These are phyloP conservation scores for Diacarnus erythraeanus DNA, from an alignment of 37 sponge, comb jelly and placozoan species.

Conservation along the genomic window DNA sequence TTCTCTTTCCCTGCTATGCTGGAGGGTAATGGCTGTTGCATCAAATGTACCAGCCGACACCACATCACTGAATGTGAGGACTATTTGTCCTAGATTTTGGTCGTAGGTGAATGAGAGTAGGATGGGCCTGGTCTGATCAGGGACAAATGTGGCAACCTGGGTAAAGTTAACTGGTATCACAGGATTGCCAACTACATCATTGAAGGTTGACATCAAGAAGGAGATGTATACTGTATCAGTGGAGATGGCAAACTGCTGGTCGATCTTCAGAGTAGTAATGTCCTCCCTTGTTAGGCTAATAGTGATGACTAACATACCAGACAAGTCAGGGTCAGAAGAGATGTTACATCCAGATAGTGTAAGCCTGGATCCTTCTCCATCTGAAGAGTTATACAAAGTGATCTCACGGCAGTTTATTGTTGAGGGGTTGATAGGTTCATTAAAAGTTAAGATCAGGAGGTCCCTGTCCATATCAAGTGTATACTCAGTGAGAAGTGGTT, in stretches of 20 bases:
- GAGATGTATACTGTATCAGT: constrained; percentile 57
- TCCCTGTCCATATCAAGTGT: constrained; percentile 81
- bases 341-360: constrained; percentile 66
- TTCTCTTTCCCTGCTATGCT: constrained; percentile 46
- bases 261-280: constrained; percentile 59
- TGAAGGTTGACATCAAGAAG: constrained; percentile 45
- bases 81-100: constrained; percentile 65
- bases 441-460: constrained; percentile 73
- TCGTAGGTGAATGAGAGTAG: constrained; percentile 75
- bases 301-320: constrained; percentile 50
- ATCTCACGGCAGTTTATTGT: constrained; percentile 63
- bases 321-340: not conserved
- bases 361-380: constrained; percentile 8
- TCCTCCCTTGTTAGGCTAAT: constrained; percentile 57
- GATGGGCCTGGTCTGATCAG: constrained; percentile 74
- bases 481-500: constrained; percentile 50
- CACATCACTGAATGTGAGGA: constrained; percentile 89
- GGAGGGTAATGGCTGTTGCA: constrained; percentile 82
- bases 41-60: constrained; percentile 64
- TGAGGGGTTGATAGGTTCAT: constrained; percentile 71
- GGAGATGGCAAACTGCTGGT: constrained; percentile 59
- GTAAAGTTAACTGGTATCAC: constrained; percentile 9
- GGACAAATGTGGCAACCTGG: constrained; percentile 37
- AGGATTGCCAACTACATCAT: constrained; percentile 54
- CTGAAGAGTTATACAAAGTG: constrained; percentile 55